Evolutionary conservation across 2,797 vertebrate genomes (phyloP), one percentile per base, ranked within the genome.

Genomic region (Anabas testudineus): DNA sequence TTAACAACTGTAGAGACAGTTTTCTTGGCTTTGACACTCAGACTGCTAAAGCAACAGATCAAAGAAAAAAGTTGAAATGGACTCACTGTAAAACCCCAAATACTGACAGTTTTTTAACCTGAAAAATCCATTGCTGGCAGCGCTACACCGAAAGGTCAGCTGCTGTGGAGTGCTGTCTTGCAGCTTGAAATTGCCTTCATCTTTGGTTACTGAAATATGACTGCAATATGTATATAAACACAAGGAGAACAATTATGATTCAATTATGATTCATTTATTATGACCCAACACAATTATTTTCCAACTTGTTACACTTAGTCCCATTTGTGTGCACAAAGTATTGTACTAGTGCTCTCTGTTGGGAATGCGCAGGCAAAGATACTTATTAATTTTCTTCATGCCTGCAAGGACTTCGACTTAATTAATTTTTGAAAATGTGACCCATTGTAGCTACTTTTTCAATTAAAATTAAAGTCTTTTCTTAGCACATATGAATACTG

Each of bases 31-130:
- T 61, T 76, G 65, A 74, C 42, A 47, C 22, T 28, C 53, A 72
- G n/a, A 66, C 68, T 45, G 21, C 47, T 9, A 67, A 65, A 71
- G 55, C n/a, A 61, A 41, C 62, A 63, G 37, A 66, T 64, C 47
- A 78, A 71, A 79, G 46, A 18, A 28, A 56, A 53, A 32, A 8
- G 14, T 61, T 24, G 19, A 70, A 62, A 43, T 48, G 61, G 37
- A 43, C 45, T 56, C 26, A n/a, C 51, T 60, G 36, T 76, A 47
- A 62, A 73, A 66, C n/a, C 22, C 36, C 32, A 57, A 56, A 46
- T 73, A 64, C 47, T 10, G 26, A 59, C 32, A 39, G 47, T 43
- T 66, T 59, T 67, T 63, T 28, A 52, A 60, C 48, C 22, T 22
- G 28, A 52, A 67, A n/a, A 62, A 70, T 48, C 52, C 41, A 24